phyloP scores from a whole-genome alignment of 2,888 invertebrate species.

The Ophion obscuratus region DNA sequence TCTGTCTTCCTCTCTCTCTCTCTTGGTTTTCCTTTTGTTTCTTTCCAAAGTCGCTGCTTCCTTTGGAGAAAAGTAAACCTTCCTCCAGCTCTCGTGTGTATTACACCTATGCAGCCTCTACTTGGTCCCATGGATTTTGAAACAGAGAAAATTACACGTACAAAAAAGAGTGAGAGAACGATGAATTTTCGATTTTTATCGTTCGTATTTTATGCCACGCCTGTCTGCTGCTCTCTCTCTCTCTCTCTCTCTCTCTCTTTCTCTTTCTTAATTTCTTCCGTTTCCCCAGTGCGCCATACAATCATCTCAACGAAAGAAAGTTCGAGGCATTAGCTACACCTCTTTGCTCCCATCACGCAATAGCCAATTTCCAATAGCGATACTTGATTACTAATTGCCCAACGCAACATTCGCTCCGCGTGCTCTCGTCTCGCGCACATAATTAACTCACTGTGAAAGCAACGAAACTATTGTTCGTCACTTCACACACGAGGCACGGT shows the following conservation, averaged over 20 bases:
- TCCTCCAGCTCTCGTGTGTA: conserved; percentile 22
- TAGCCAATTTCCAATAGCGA: conserved; percentile 59
- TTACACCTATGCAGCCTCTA: conserved; percentile 18
- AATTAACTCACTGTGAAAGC: conserved; percentile 24
- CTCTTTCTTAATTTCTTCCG: background rate
- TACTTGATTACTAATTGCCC: conserved; percentile 59
- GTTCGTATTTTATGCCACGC: conserved; percentile 12
- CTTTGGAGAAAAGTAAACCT: background rate
- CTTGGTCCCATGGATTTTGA: conserved; percentile 33
- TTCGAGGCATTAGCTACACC: conserved; percentile 60
- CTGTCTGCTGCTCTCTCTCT: conserved; percentile 10
- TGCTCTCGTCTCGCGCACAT: conserved; percentile 2
- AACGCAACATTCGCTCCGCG: conserved; percentile 50
- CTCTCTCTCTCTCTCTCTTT: conserved; percentile 27
- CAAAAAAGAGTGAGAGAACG: conserved; percentile 12
- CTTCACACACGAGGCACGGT: conserved; percentile 2
- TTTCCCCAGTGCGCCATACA: background rate
- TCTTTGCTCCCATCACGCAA: conserved; percentile 62
- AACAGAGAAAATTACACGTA: background rate
- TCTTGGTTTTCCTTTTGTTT: background rate
- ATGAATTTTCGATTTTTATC: conserved; percentile 29
- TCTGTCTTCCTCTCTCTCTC: conserved; percentile 34
- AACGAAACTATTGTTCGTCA: background rate
- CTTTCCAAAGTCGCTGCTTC: background rate
- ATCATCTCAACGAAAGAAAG: conserved; percentile 49